Evolutionary conservation across 2,113 vertebrate genomes (phyloP).

Genomic region (Echinops telfairi): DNA sequence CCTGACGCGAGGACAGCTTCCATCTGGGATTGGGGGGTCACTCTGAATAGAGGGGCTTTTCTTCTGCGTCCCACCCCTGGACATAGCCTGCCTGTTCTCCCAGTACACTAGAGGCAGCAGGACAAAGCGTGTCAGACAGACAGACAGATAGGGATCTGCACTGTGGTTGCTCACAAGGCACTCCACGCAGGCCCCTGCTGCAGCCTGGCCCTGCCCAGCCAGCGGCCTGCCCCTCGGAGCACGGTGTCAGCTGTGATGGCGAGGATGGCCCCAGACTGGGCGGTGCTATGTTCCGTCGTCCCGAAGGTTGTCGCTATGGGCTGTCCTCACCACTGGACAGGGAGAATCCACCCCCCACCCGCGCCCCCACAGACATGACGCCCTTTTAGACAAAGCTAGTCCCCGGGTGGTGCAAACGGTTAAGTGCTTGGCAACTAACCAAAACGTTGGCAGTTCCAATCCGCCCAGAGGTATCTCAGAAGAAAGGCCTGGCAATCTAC

Average conservation of each 20-base stretch:
- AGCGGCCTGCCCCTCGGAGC: not conserved
- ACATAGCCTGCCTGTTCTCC: conserved; percentile 32
- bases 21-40: not conserved
- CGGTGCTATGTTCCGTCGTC: too few relatives aligned
- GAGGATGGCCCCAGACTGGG: too few relatives aligned
- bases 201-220: not conserved
- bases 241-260: too few relatives aligned
- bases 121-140: not conserved
- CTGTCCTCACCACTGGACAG: too few relatives aligned
- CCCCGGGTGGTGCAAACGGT: not conserved
- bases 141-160: not conserved
- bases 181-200: not conserved
- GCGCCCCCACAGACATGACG: too few relatives aligned
- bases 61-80: not conserved
- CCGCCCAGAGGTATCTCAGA: not conserved
- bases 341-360: too few relatives aligned
- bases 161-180: not conserved
- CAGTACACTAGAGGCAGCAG: not conserved
- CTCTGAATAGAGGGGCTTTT: not conserved
- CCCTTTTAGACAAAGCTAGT: not conserved
- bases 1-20: not conserved
- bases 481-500: not conserved
- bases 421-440: not conserved
- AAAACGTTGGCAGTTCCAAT: not conserved
- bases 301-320: too few relatives aligned